phyloP scores from a whole-genome alignment of 2,797 vertebrate species.

The Propithecus deckenii region DNA sequence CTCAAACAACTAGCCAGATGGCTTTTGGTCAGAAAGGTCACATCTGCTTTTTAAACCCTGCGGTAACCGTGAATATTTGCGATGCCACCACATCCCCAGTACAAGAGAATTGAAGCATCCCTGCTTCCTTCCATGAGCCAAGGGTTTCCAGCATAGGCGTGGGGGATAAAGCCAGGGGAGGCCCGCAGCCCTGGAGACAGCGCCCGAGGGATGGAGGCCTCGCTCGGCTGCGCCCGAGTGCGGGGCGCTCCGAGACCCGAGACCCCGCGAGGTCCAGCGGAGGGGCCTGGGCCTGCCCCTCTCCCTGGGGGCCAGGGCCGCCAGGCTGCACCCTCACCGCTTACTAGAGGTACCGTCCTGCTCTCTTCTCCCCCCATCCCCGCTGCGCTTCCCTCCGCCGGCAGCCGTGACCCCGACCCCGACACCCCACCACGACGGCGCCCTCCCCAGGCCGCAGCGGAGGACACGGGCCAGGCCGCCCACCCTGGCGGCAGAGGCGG shows the following conservation, averaged over 20 bases:
- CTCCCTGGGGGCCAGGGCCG: neutral
- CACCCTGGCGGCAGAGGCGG: neutral
- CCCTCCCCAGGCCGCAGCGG: conserved; percentile 62
- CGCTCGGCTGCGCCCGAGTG: neutral
- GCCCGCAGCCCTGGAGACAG: conserved; percentile 57
- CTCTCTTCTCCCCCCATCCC: neutral
- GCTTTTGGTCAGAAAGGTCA: conserved; percentile 57
- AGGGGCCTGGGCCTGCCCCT: neutral
- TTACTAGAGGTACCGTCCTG: rapidly evolving
- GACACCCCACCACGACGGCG: conserved; percentile 38
- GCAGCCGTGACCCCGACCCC: conserved; percentile 7
- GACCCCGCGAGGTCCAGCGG: neutral
- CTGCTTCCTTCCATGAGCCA: neutral
- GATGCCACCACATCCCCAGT: neutral
- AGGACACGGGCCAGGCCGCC: neutral
- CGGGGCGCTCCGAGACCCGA: neutral
- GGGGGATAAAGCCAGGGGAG: neutral
- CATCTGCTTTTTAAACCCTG: neutral
- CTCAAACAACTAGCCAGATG: neutral
- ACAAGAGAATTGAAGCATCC: conserved; percentile 7
- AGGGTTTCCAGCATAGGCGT: neutral
- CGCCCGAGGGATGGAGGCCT: conserved; percentile 58
- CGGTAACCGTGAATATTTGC: neutral
- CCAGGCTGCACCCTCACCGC: conserved; percentile 30
- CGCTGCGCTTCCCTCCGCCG: neutral